Percentiles rank a stretch among this genome's conserved stretches.
Conservation (phyloP, 2,888 invertebrate species). For the Arenicola marina region DNA sequence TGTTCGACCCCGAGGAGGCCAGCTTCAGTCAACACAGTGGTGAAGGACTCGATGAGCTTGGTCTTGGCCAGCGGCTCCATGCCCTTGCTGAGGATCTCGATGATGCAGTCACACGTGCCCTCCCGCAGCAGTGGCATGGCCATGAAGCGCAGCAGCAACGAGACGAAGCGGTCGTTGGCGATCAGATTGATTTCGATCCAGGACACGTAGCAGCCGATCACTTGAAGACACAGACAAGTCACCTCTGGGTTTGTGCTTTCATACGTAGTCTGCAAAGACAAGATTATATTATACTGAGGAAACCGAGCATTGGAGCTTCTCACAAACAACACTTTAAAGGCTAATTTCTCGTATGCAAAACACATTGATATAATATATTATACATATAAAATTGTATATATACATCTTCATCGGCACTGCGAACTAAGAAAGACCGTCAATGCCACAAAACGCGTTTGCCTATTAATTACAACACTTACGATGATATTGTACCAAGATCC, state of each 20-base stretch:
- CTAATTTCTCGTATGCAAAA: too few species aligned
- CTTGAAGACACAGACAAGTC: constrained; percentile 62
- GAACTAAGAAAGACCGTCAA: too few species aligned
- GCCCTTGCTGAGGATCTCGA: constrained; percentile 66
- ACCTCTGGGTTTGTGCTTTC: constrained; percentile 58
- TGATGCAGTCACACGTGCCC: constrained; percentile 65
- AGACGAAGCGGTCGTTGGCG: constrained; percentile 66
- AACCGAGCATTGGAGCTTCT: too few species aligned
- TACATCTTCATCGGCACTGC: too few species aligned
- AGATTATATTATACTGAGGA: too few species aligned
- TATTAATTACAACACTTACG: constrained; percentile 58
- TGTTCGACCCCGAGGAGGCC: constrained; percentile 36
- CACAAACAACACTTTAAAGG: too few species aligned
- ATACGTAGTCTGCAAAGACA: constrained; percentile 59
- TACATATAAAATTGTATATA: too few species aligned
- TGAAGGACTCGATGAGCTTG: constrained; percentile 64
- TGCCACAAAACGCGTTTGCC: too few species aligned
- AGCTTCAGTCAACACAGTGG: constrained; percentile 59
- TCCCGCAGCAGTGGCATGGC: constrained; percentile 57
- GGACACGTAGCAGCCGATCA: constrained; percentile 66
- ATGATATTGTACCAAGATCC: constrained; percentile 66
- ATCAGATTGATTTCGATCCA: constrained; percentile 69
- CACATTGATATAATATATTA: too few species aligned
- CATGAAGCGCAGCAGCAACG: constrained; percentile 63
- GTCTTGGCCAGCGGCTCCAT: constrained; percentile 67